phyloP scores from a whole-genome alignment of 2,797 vertebrate genomes.

The Tauraco hartlaubi region DNA sequence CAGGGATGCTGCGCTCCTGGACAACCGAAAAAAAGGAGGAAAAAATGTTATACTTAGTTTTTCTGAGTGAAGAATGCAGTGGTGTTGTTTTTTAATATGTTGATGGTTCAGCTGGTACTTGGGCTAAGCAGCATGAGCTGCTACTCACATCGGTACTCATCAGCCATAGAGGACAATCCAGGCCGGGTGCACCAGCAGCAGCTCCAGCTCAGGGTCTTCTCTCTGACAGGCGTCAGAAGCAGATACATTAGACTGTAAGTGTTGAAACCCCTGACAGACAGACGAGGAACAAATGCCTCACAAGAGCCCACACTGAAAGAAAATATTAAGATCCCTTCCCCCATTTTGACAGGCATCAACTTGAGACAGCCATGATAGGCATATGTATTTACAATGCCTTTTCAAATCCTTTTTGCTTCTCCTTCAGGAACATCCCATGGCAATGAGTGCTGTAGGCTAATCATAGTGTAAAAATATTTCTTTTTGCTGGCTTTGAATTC shows the following conservation, averaged over 20 bases:
- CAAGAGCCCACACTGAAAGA: background rate
- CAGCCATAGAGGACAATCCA: background rate
- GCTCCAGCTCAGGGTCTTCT: background rate
- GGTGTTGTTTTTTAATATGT: background rate
- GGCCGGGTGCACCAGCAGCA: background rate
- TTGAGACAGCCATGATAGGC: background rate
- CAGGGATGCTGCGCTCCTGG: background rate
- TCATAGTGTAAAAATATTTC: background rate
- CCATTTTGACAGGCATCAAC: background rate
- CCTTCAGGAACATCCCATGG: background rate
- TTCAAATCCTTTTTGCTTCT: background rate
- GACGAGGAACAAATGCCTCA: fast-evolving
- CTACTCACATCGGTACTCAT: background rate
- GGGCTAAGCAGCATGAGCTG: background rate
- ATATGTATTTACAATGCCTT: background rate
- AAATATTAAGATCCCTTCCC: background rate
- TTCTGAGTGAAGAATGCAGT: background rate
- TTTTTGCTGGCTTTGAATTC: background rate
- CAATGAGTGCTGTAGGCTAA: background rate
- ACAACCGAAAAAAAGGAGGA: background rate
- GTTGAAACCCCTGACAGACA: background rate
- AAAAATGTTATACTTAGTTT: background rate
- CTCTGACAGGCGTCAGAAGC: background rate
- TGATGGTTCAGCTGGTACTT: background rate
- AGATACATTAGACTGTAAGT: background rate